Evolutionary conservation across 1,140 invertebrate genomes (phyloP).

Genomic region (Pararge aegeria): DNA sequence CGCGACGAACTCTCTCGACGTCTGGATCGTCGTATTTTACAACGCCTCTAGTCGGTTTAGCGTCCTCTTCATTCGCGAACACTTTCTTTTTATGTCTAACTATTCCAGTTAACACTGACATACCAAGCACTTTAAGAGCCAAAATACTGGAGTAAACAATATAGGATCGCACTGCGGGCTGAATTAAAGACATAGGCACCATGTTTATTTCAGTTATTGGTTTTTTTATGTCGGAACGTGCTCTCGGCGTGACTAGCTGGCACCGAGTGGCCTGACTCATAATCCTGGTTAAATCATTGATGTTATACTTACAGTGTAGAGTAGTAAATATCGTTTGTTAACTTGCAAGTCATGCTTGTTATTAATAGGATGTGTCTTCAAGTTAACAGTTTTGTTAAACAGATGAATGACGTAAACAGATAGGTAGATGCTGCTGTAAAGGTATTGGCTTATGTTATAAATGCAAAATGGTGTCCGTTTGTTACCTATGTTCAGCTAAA

Average conservation of each 20-base stretch:
- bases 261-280: background rate
- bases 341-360: background rate
- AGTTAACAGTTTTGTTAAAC: no score
- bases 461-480: no score
- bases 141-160: conserved; percentile 77
- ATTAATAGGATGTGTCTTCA: no score
- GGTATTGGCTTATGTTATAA: no score
- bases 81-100: conserved; percentile 67
- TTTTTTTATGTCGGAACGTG: background rate
- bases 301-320: no score
- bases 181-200: conserved; percentile 37
- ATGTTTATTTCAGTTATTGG: conserved; percentile 27
- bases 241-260: background rate
- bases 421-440: no score
- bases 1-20: conserved; percentile 80
- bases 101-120: conserved; percentile 70
- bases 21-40: conserved; percentile 78
- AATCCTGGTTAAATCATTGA: background rate
- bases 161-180: conserved; percentile 71
- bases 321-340: background rate
- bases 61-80: conserved; percentile 66
- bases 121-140: conserved; percentile 77
- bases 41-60: conserved; percentile 47
- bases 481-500: no score
- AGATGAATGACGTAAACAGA: no score